Evolutionary conservation across 2,888 invertebrate species (phyloP), one percentile per base, ranked within the genome.

Genomic region (Cylloceria caligata): DNA sequence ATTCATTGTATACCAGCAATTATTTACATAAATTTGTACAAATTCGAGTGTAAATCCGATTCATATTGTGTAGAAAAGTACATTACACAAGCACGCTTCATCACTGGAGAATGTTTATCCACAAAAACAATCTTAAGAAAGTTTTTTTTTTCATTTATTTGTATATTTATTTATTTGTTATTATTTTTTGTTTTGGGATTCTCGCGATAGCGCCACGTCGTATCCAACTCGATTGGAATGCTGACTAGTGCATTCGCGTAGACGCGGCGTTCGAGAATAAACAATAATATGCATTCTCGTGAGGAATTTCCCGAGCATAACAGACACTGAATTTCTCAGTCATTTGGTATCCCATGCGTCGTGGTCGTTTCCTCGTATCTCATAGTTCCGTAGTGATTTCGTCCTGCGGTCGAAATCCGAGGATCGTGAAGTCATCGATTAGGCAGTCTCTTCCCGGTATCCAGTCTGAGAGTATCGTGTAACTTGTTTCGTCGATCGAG

Each of bases 391-490:
- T 97, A 89, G 97, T 97, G 88, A 97, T 96, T 93, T 97, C 97
- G 93, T 97, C 97, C 93, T 97, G 97, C 65, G 97, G 97, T 89
- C 97, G 94, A 92, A 97, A 96, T 78, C 97, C 97, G 92, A 97
- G 94, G 91, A 96, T 96, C 88, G 96, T 96, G 90, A 97, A 96
- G 93, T 97, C 97, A 89, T 97, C 97, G 72, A 93, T 91, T 79
- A 92, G 88, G 81, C 91, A 90, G 84, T 93, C 90, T 75, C 90
- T 85, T 67, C 89, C 90, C 6, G 92, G 92, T 42, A 92, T 90
- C 92, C 93, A 93, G 73, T 93, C 93, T 2, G 93, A 90, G 27
- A 93, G 84, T 80, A 93, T 91, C 6, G 93, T 93, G 78, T 92
- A 93, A 82, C 91, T 93, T 9, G 91, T 88, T 79, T 91, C 90